Evolutionary conservation across 2,113 vertebrate species (phyloP).

Genomic region (Probosciger aterrimus): DNA sequence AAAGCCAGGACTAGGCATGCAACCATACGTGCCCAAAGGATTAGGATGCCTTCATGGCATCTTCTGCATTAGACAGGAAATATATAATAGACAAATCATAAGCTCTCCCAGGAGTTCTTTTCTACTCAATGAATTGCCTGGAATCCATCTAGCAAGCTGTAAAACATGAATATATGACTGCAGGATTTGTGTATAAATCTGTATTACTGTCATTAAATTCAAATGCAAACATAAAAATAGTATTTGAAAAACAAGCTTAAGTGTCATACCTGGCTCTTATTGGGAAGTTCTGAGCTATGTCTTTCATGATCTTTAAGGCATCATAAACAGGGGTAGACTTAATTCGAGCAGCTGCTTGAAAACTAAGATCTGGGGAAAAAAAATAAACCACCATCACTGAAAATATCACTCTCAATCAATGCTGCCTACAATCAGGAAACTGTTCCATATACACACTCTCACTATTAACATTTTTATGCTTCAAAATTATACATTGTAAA

Average conservation of each 20-base stretch:
- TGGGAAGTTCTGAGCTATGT: conserved; percentile 95
- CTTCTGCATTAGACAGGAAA: not conserved
- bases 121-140: not conserved
- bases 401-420: not conserved
- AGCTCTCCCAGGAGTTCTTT: not conserved
- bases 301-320: conserved; percentile 89
- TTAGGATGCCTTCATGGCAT: not conserved
- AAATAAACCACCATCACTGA: not conserved
- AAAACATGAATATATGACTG: not conserved
- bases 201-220: not conserved
- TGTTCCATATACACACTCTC: not conserved
- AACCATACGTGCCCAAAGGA: not conserved
- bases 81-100: not conserved
- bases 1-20: not conserved
- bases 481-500: not conserved
- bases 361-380: conserved; percentile 85
- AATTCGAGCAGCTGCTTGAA: conserved; percentile 90
- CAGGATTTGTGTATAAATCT: not conserved
- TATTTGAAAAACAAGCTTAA: not conserved
- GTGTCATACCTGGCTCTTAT: conserved; percentile 88
- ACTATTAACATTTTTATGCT: not conserved
- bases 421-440: not conserved
- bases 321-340: conserved; percentile 85
- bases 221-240: not conserved
- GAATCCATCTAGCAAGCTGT: not conserved